Percentiles rank a stretch among this genome's conserved stretches.
Evolutionary conservation across 1,140 invertebrate species (phyloP).

Genomic region (Armadillidium nasatum): DNA sequence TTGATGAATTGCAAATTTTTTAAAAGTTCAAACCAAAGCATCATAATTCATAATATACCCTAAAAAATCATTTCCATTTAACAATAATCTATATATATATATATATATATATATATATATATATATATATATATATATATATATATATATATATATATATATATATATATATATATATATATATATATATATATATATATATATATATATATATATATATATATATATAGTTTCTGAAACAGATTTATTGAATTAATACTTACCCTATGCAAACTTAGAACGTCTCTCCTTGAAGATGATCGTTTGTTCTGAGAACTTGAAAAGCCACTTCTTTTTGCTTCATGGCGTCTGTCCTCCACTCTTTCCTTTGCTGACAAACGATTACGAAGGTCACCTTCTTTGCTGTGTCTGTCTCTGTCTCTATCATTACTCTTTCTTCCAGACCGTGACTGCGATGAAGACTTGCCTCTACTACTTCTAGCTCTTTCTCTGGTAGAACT

Average conservation of each 20-base stretch:
- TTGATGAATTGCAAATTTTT: no score
- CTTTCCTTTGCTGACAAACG: neutral
- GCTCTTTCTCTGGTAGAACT: neutral
- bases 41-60: no score
- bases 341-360: neutral
- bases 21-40: no score
- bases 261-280: neutral
- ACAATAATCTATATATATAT: no score
- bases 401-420: neutral
- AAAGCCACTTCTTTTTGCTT: neutral
- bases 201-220: no score
- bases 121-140: no score
- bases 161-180: no score
- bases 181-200: no score
- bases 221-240: no score
- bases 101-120: no score
- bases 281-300: slow-evolving; percentile 13
- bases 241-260: slow-evolving; percentile 48
- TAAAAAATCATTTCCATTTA: no score
- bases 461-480: neutral
- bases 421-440: neutral
- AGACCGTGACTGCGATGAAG: neutral
- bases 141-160: no score
- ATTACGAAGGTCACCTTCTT: neutral
- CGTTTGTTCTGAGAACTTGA: neutral